Percentiles rank a stretch among this genome's conserved stretches.
Evolutionary conservation across 92 coral and sea anemone genomes (phyloP).

Genomic region (Plumapathes pennacea): DNA sequence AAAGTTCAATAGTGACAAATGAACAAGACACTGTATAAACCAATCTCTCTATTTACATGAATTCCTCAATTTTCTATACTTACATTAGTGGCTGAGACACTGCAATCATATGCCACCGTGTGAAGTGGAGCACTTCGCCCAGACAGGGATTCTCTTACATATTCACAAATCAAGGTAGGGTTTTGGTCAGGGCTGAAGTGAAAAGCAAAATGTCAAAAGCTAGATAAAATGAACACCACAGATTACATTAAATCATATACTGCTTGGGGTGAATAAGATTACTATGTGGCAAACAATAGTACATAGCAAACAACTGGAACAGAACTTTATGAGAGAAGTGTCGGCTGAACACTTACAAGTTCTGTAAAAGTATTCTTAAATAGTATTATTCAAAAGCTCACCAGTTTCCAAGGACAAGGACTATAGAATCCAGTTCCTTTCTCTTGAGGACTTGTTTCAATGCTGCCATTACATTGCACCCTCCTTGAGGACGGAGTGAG

Average conservation of each 20-base stretch:
- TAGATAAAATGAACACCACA: no score
- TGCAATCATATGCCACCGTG: constrained; percentile 97
- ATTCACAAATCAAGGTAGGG: constrained; percentile 78
- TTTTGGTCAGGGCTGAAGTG: constrained; percentile 99
- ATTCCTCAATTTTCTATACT: constrained; percentile 35
- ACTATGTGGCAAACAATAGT: no score
- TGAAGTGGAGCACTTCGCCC: constrained; percentile 90
- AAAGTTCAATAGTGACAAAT: neutral
- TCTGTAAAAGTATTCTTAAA: no score
- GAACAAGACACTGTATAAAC: neutral
- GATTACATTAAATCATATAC: no score
- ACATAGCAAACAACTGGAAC: no score
- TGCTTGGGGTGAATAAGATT: no score
- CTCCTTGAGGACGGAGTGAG: constrained; percentile 78
- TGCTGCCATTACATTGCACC: constrained; percentile 88
- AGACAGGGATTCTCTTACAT: constrained; percentile 84
- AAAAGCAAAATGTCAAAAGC: no score
- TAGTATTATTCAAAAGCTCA: constrained; percentile 9
- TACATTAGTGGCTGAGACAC: constrained; percentile 87
- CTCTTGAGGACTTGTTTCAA: constrained; percentile 89
- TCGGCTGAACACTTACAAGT: no score
- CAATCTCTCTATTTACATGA: neutral
- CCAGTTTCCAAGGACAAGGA: constrained; percentile 95
- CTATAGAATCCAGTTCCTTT: constrained; percentile 84
- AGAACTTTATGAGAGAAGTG: no score